Conservation (phyloP, 1,140 invertebrate species). For the Campoletis sonorensis region DNA sequence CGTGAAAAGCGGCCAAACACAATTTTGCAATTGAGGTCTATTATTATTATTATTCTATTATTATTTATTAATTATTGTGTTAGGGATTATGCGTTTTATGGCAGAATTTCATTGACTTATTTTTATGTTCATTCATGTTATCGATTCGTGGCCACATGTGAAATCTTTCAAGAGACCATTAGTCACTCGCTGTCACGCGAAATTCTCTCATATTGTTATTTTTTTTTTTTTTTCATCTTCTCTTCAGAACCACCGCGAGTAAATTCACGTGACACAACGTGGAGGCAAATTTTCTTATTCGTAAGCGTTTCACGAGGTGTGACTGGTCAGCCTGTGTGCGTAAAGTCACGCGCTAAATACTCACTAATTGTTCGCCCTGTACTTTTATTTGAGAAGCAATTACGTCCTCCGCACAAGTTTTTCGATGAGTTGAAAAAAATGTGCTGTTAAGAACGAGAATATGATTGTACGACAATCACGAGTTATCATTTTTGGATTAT, state of each 20-base stretch:
- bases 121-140: background rate
- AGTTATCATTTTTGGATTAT: too few species aligned
- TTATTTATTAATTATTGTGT: too few species aligned
- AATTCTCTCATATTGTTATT: background rate
- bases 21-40: too few species aligned
- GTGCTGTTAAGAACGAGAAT: background rate
- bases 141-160: background rate
- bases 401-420: background rate
- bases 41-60: too few species aligned
- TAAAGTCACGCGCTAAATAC: slow-evolving; percentile 3
- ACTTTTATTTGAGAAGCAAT: slow-evolving; percentile 10
- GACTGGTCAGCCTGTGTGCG: slow-evolving; percentile 1
- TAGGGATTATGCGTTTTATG: too few species aligned
- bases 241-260: background rate
- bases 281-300: slow-evolving; percentile 1
- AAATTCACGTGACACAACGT: background rate
- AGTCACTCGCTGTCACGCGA: slow-evolving; percentile 6
- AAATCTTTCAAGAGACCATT: background rate
- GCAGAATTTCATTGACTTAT: too few species aligned
- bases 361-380: slow-evolving; percentile 6
- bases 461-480: background rate
- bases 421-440: background rate
- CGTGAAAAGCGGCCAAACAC: too few species aligned
- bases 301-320: slow-evolving; percentile 5
- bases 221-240: background rate